Percentiles rank a stretch among this genome's conserved stretches.
Conservation (phyloP, 2,113 vertebrate genomes). For the Urocynchramus pylzowi region DNA sequence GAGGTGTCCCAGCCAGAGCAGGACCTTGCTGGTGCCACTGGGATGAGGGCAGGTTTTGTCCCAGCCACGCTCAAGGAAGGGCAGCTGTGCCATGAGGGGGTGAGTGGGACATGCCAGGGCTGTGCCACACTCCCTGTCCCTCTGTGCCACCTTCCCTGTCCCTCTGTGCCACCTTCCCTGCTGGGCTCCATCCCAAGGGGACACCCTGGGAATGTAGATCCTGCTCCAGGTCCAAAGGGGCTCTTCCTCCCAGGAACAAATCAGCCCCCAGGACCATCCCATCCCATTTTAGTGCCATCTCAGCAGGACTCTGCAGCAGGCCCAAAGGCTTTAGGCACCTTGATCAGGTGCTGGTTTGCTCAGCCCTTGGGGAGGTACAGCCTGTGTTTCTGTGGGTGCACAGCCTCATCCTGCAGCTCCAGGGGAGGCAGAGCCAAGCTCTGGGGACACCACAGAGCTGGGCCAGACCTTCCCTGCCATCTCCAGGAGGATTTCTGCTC, state of each 20-base stretch:
- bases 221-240: background rate
- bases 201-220: fast-evolving
- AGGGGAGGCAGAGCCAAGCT: background rate
- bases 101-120: background rate
- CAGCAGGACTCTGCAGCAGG: background rate
- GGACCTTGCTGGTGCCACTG: fast-evolving
- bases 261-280: background rate
- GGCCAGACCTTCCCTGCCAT: background rate
- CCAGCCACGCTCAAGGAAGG: fast-evolving
- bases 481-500: background rate
- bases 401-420: background rate
- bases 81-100: background rate
- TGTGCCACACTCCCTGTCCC: background rate
- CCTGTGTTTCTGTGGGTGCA: background rate
- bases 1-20: fast-evolving
- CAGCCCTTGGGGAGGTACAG: background rate
- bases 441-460: background rate
- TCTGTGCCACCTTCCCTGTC: background rate
- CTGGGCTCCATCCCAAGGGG: background rate
- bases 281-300: background rate
- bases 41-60: background rate
- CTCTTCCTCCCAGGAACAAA: background rate
- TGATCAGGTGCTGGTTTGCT: background rate
- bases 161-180: background rate
- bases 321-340: background rate